Conservation (phyloP, 2,797 vertebrate species). For the Pseudomugil gertrudae region DNA sequence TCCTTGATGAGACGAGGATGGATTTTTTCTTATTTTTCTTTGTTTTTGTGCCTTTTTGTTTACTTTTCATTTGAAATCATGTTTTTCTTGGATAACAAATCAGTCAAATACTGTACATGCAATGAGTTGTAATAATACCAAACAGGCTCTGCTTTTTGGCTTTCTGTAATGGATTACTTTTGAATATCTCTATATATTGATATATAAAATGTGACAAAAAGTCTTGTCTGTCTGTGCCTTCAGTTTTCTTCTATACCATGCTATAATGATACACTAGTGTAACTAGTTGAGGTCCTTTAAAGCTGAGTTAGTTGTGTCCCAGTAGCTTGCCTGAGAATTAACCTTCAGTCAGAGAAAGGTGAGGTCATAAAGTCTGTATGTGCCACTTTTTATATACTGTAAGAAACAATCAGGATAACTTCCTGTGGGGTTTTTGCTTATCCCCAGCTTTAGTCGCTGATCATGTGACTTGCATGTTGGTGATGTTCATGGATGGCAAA, state of each 20-base stretch:
- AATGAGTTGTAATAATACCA: conserved; percentile 64
- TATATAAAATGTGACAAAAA: conserved; percentile 79
- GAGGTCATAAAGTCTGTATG: no score
- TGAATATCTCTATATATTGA: conserved; percentile 83
- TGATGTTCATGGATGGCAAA: no score
- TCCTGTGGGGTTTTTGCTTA: no score
- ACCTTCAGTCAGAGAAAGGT: no score
- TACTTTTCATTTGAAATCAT: conserved; percentile 37
- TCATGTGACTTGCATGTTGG: no score
- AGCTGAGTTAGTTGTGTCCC: no score
- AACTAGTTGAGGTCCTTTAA: no score
- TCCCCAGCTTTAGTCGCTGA: no score
- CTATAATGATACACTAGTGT: no score
- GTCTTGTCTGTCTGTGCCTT: conserved; percentile 26
- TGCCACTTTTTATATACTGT: no score
- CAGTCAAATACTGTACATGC: conserved; percentile 61
- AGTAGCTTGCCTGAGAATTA: no score
- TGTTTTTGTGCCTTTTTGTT: conserved; percentile 65
- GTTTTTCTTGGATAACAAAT: conserved; percentile 45
- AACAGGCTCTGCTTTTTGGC: conserved; percentile 75
- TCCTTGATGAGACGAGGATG: conserved; percentile 36
- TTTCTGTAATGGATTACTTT: conserved; percentile 77
- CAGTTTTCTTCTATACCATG: conserved; percentile 10
- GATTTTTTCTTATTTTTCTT: conserved; percentile 48
- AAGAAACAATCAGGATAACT: no score